Conservation (phyloP, 2,113 vertebrate species). For the Rissa tridactyla region DNA sequence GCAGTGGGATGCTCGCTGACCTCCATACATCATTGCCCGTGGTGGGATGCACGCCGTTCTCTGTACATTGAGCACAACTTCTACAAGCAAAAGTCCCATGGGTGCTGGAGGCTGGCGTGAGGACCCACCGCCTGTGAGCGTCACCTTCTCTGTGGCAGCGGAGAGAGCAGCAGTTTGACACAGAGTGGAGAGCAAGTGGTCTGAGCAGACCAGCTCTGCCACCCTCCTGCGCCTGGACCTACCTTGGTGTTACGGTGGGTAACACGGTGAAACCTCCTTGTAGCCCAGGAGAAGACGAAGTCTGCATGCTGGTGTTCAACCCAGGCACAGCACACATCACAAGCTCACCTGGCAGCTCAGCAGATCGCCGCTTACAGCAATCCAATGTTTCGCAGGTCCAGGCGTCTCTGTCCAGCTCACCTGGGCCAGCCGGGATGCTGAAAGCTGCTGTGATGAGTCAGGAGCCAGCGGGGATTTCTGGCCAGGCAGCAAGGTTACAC, state of each 20-base stretch:
- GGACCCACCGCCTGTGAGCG: fast-evolving
- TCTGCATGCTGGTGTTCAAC: neutral
- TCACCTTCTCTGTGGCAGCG: fast-evolving
- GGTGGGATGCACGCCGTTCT: neutral
- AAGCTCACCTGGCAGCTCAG: neutral
- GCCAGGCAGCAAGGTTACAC: neutral
- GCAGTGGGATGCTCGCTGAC: neutral
- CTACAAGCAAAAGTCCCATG: neutral
- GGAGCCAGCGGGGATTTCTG: neutral
- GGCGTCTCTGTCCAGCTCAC: conserved; percentile 5
- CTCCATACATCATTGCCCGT: neutral
- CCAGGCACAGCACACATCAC: conserved; percentile 16
- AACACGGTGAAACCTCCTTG: neutral
- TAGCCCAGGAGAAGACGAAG: neutral
- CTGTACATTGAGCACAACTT: neutral
- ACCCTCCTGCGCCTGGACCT: neutral
- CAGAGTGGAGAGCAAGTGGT: neutral
- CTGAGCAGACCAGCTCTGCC: neutral
- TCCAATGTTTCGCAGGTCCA: neutral
- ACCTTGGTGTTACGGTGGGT: neutral
- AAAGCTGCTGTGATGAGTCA: conserved; percentile 39
- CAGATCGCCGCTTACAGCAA: neutral
- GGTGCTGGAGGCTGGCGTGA: fast-evolving
- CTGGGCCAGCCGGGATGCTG: conserved; percentile 36
- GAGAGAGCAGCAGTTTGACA: neutral